Conservation (phyloP, 2,113 vertebrate species). For the Xiphias gladius region DNA sequence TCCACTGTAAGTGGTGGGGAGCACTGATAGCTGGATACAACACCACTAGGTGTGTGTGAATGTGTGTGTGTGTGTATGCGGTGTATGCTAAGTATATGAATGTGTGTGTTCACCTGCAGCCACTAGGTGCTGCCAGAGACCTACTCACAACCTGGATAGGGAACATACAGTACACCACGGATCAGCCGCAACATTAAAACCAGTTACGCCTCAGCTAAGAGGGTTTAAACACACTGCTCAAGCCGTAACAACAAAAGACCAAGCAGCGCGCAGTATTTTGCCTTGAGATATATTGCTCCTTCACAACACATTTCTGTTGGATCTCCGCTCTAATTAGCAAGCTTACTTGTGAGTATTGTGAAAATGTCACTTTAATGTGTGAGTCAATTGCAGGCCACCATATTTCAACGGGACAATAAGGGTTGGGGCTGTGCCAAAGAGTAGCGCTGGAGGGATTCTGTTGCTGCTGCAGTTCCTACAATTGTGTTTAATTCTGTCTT, state of each 20-base stretch:
- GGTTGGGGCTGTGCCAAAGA: conserved; percentile 40
- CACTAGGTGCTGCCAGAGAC: conserved; percentile 98
- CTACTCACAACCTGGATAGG: conserved; percentile 79
- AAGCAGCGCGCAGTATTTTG: background rate
- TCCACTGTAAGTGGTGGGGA: conserved; percentile 73
- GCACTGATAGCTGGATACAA: conserved; percentile 66
- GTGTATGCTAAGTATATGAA: conserved; percentile 30
- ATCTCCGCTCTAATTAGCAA: conserved; percentile 59
- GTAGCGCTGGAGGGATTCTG: conserved; percentile 17
- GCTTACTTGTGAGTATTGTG: conserved; percentile 53
- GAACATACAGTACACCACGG: background rate
- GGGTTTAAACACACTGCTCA: background rate
- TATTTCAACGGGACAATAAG: conserved; percentile 58
- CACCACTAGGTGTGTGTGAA: conserved; percentile 11
- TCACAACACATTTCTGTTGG: conserved; percentile 35
- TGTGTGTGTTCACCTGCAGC: conserved; percentile 84
- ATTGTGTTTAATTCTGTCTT: conserved; percentile 28
- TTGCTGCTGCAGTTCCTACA: conserved; percentile 35
- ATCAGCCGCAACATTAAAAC: too few relatives aligned
- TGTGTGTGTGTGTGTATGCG: conserved; percentile 22
- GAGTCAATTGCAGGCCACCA: conserved; percentile 60
- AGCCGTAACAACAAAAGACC: conserved; percentile 2
- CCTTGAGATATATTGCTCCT: conserved; percentile 25
- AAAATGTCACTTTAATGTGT: conserved; percentile 53
- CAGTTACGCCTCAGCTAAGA: background rate